Percentiles rank a stretch among this genome's conserved stretches.
Evolutionary conservation across 2,113 vertebrate genomes (phyloP).

Genomic region (Oceanites oceanicus): DNA sequence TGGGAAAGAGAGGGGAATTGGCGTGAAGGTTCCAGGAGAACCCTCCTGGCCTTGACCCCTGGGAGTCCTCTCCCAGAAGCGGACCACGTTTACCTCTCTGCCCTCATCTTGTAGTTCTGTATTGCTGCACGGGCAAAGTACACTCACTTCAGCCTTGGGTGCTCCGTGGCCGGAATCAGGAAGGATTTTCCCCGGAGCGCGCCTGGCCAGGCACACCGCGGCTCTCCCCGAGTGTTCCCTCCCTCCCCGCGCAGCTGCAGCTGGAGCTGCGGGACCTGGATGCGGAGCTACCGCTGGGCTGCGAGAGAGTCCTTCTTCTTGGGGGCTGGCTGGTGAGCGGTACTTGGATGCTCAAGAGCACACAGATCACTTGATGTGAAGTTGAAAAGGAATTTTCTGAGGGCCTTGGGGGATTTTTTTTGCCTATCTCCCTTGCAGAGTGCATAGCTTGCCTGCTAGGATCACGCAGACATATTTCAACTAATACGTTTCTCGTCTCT

Average conservation of each 20-base stretch:
- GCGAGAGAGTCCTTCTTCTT: neutral
- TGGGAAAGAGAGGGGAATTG: neutral
- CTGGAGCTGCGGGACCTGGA: neutral
- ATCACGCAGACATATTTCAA: neutral
- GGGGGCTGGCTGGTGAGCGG: neutral
- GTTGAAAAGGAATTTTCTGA: neutral
- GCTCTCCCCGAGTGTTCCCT: neutral
- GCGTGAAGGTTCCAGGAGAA: neutral
- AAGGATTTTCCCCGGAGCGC: neutral
- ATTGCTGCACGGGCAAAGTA: neutral
- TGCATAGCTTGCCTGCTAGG: neutral
- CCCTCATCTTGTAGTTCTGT: neutral
- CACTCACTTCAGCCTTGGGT: neutral
- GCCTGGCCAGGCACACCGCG: neutral
- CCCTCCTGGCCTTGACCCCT: neutral
- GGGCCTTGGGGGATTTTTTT: neutral
- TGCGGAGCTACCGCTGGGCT: neutral
- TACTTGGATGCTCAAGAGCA: neutral
- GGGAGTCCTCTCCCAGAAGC: neutral
- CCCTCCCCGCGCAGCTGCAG: neutral
- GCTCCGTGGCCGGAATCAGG: neutral
- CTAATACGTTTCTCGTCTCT: neutral
- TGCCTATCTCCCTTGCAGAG: neutral
- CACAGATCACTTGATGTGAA: neutral
- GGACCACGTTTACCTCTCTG: neutral